These are phyloP conservation scores for Caenorhabditis afra DNA, from an alignment of 2,888 invertebrate genomes.

Conservation along the genomic window DNA sequence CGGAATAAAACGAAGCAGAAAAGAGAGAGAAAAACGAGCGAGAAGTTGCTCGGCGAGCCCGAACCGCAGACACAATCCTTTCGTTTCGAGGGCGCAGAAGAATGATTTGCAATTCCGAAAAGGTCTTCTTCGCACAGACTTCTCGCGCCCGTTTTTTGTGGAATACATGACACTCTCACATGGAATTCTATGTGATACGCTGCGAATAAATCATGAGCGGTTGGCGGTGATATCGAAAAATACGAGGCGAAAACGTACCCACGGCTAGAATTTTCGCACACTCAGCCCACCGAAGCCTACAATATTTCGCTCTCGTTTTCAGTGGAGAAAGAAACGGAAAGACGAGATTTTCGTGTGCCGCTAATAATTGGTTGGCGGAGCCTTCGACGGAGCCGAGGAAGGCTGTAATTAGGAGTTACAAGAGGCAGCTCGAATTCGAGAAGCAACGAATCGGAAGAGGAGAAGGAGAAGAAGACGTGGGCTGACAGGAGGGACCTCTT, in stretches of 20 bases:
- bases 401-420: constrained; percentile 53
- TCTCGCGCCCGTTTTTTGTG: background rate
- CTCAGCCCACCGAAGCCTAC: constrained; percentile 16
- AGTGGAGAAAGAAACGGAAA: constrained; percentile 22
- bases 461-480: constrained; percentile 2
- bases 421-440: constrained; percentile 12
- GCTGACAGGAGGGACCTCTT: background rate
- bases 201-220: constrained; percentile 32
- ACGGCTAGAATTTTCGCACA: constrained; percentile 34
- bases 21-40: background rate
- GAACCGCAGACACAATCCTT: too few relatives aligned
- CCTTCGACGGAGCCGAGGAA: background rate
- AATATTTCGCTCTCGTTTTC: constrained; percentile 5
- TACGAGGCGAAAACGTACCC: constrained; percentile 22
- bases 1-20: background rate
- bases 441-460: background rate
- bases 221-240: constrained; percentile 7
- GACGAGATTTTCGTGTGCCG: constrained; percentile 43
- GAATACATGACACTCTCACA: background rate
- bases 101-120: constrained; percentile 22
- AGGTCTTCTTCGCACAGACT: constrained; percentile 25
- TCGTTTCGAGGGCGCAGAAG: too few relatives aligned
- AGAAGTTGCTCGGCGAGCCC: background rate
- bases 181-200: constrained; percentile 5
- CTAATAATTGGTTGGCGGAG: constrained; percentile 55